Evolutionary conservation across 2,888 invertebrate genomes (phyloP).

Genomic region (Agonopterix subpropinquella): DNA sequence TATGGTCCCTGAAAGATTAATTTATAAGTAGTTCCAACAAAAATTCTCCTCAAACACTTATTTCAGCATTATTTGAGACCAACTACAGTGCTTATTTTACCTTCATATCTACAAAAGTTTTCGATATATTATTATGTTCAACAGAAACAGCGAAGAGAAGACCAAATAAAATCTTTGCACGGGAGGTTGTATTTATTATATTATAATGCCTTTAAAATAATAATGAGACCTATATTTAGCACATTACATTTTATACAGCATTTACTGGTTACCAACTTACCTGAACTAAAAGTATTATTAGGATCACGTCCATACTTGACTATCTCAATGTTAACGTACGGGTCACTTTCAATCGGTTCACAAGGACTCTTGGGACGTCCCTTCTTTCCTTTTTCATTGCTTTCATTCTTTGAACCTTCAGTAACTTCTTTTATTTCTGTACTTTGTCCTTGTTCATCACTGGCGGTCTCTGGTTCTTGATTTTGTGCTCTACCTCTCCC

Average conservation of each 20-base stretch:
- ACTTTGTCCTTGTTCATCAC: conserved; percentile 29
- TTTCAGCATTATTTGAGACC: too few relatives aligned
- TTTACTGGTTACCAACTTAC: conserved; percentile 26
- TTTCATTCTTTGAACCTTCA: conserved; percentile 32
- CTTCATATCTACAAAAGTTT: too few relatives aligned
- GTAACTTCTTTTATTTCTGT: conserved; percentile 27
- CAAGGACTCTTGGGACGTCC: conserved; percentile 79
- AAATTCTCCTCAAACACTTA: too few relatives aligned
- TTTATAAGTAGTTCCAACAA: too few relatives aligned
- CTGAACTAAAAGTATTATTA: conserved; percentile 83
- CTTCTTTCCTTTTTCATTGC: conserved; percentile 53
- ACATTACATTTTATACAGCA: too few relatives aligned
- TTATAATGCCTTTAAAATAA: too few relatives aligned
- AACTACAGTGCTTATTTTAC: too few relatives aligned
- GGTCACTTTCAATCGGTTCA: conserved; percentile 78
- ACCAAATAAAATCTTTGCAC: too few relatives aligned
- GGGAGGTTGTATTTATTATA: too few relatives aligned
- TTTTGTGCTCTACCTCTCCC: conserved; percentile 45
- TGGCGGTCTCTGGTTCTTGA: conserved; percentile 18
- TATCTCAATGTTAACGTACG: conserved; percentile 81
- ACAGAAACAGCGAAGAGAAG: too few relatives aligned
- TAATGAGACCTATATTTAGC: too few relatives aligned
- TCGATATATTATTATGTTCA: too few relatives aligned
- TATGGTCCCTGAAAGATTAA: conserved; percentile 74
- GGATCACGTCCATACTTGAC: conserved; percentile 82